Percentiles rank a stretch among this genome's conserved stretches.
Evolutionary conservation across 1,140 invertebrate genomes (phyloP).

Genomic region (Phymastichus coffea): DNA sequence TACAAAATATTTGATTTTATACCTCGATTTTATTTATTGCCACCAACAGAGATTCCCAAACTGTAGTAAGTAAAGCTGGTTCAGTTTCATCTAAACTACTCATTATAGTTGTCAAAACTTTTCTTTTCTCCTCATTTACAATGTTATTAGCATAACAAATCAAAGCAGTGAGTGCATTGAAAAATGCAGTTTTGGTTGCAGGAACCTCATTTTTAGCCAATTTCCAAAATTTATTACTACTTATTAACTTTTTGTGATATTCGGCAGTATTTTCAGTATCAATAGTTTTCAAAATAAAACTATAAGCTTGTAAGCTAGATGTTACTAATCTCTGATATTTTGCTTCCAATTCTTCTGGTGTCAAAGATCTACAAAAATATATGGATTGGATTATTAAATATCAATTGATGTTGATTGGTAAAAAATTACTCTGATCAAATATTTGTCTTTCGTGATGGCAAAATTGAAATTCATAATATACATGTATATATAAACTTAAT

Average conservation of each 20-base stretch:
- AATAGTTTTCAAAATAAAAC: conserved; percentile 62
- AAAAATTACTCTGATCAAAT: no score
- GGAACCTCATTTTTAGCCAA: conserved; percentile 61
- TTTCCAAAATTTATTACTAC: conserved; percentile 74
- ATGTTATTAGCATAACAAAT: conserved; percentile 58
- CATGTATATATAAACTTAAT: conserved; percentile 16
- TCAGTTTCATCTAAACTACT: conserved; percentile 73
- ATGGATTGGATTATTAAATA: not conserved
- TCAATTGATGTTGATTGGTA: no score
- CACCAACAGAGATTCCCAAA: conserved; percentile 72
- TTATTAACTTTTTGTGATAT: conserved; percentile 60
- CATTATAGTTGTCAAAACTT: conserved; percentile 63
- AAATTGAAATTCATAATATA: not conserved
- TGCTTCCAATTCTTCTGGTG: conserved; percentile 70
- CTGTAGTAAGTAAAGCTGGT: conserved; percentile 61
- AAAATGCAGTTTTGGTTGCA: conserved; percentile 66
- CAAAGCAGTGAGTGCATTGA: conserved; percentile 64
- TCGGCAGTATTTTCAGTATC: conserved; percentile 52
- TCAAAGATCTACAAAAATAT: conserved; percentile 45
- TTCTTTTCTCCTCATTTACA: conserved; percentile 56
- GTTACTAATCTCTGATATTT: conserved; percentile 71
- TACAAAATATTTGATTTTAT: conserved; percentile 10
- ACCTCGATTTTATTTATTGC: conserved; percentile 63
- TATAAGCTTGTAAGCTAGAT: conserved; percentile 68
- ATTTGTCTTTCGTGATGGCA: no score